Evolutionary conservation across 2,113 vertebrate genomes (phyloP).

Genomic region (Coptodon bakossiorum): DNA sequence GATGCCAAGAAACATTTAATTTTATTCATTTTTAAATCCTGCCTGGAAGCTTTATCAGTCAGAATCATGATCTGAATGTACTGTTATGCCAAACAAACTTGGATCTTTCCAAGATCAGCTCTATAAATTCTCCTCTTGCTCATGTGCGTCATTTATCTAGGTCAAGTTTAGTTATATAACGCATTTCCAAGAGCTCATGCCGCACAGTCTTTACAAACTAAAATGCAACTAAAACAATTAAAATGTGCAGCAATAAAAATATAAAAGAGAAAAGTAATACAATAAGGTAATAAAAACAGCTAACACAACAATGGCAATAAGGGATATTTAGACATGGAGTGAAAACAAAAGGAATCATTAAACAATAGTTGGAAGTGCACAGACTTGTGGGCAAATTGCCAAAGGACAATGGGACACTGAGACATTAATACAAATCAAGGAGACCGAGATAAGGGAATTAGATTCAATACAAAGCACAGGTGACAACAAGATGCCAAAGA

Average conservation of each 20-base stretch:
- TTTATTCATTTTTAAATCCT: not conserved
- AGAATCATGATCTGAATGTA: not conserved
- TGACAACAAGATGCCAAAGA: not conserved
- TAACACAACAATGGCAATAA: not conserved
- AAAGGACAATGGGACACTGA: not conserved
- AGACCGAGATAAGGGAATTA: not conserved
- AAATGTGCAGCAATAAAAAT: not conserved
- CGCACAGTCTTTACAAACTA: not conserved
- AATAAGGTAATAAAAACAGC: not conserved
- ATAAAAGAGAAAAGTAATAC: not conserved
- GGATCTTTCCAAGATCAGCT: not conserved
- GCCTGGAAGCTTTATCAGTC: not conserved
- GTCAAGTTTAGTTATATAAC: not conserved
- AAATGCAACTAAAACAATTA: not conserved
- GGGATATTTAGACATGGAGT: not conserved
- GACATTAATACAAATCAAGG: not conserved
- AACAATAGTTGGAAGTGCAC: not conserved
- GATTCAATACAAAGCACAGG: not conserved
- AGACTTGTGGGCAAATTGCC: fast-evolving
- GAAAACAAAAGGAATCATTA: not conserved
- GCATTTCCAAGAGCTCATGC: not conserved
- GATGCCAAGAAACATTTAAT: not conserved
- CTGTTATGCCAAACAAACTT: not conserved
- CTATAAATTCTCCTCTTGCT: not conserved
- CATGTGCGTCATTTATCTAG: not conserved